Evolutionary conservation across 2,113 vertebrate species (phyloP).

Genomic region (Talpa occidentalis): DNA sequence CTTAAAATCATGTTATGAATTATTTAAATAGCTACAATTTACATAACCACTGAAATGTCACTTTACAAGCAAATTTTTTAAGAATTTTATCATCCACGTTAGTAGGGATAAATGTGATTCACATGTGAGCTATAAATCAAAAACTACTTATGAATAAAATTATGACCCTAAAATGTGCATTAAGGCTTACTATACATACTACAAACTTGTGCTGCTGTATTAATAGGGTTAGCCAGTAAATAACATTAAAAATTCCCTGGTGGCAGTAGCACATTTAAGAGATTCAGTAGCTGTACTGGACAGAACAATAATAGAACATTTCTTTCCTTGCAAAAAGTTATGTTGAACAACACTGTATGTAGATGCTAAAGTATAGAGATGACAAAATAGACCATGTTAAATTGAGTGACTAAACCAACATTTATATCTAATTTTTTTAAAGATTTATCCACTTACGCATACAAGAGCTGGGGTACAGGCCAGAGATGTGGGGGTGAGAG

Average conservation of each 20-base stretch:
- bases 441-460: no score
- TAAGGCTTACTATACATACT: not conserved
- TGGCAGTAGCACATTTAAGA: not conserved
- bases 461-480: no score
- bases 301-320: not conserved
- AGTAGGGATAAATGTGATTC: not conserved
- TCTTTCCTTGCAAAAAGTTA: not conserved
- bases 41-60: not conserved
- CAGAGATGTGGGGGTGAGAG: no score
- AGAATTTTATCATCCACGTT: not conserved
- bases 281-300: not conserved
- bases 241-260: not conserved
- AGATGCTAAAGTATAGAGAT: not conserved
- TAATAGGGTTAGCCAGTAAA: not conserved
- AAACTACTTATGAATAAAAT: not conserved
- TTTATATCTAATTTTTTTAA: not conserved
- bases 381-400: not conserved
- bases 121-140: not conserved
- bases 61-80: not conserved
- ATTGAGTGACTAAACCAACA: not conserved
- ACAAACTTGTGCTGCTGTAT: not conserved
- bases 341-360: not conserved
- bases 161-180: not conserved
- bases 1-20: not conserved
- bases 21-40: constrained; percentile 6